These are phyloP conservation scores for Chrosomus eos DNA, from an alignment of 2,797 vertebrate species.

Conservation along the genomic window DNA sequence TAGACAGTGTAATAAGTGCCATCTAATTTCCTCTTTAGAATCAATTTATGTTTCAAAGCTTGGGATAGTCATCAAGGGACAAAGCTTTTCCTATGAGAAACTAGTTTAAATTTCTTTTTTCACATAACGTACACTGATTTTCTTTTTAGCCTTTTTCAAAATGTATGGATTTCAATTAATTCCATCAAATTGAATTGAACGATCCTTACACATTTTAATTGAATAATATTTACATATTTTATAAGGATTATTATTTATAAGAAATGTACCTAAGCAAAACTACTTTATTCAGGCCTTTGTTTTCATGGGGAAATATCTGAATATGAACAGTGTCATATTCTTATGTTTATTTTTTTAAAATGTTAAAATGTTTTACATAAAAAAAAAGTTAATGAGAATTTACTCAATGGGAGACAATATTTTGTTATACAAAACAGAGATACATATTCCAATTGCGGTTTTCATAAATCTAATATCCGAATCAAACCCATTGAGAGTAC, in stretches of 20 bases:
- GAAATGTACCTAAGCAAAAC: background rate
- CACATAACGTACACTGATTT: background rate
- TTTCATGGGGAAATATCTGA: background rate
- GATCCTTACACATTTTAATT: too few relatives aligned
- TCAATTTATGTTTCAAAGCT: constrained; percentile 83
- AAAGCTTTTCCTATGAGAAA: constrained; percentile 75
- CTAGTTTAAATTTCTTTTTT: constrained; percentile 71
- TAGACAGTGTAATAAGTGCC: constrained; percentile 80
- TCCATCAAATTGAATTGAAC: too few relatives aligned
- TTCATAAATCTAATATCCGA: constrained; percentile 36
- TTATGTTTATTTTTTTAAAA: background rate
- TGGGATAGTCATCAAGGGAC: constrained; percentile 75
- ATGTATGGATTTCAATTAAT: too few relatives aligned
- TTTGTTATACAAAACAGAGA: constrained; percentile 3
- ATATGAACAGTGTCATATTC: background rate
- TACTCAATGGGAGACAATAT: background rate
- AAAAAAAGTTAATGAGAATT: background rate
- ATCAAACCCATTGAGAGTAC: constrained; percentile 9
- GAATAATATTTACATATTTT: too few relatives aligned
- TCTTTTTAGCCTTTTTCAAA: too few relatives aligned
- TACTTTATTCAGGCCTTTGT: background rate
- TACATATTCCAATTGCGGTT: background rate
- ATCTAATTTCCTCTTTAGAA: constrained; percentile 84
- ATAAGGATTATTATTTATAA: too few relatives aligned
- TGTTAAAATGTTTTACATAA: too few relatives aligned